Evolutionary conservation across 2,797 vertebrate genomes (phyloP), one percentile per base, ranked within the genome.

Genomic region (Acrocephalus scirpaceus): DNA sequence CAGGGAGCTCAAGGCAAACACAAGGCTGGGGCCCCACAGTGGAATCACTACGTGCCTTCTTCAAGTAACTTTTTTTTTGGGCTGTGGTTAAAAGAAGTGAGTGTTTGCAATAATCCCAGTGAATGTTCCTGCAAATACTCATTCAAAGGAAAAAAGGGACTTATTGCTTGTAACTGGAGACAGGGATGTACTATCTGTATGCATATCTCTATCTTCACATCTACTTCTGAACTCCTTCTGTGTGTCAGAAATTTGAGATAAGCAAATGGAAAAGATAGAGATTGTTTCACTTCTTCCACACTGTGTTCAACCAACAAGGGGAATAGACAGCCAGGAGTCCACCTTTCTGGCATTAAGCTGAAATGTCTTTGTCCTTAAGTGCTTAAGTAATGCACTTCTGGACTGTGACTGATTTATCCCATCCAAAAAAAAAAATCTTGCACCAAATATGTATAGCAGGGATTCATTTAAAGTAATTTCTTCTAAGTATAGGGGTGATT

Each of bases 351-450:
- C n/a, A 18, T 76, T 57, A 57, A 86, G 7, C 27, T 80, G 21
- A 42, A 80, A 57, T 64, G 23, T 67, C 67, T 80, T 83, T 67
- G n/a, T 30, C 27, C 8, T 66, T 48, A 44, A 74, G 17, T 26
- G 12, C n/a, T 50, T 50, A 54, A 27, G 6, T 54, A 51, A 23
- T 4, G 2, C 3, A 8, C 10, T 90, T 91, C 29, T 18, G 71
- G 65, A 27, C 45, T 77, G 16, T 66, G n/a, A 64, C n/a, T 42
- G 21, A 38, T 60, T 34, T 53, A 64, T 56, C 11, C 11, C 5
- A 34, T 53, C 1, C 0, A 6, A 16, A 0, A 32, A 69, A 57
- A 67, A 61, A 22, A 67, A 53, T 27, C 15, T 36, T 56, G 10
- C 0, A 0, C 53, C 42, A 86, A 58, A 36, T 67, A 40, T 45